Percentiles rank a stretch among this genome's conserved stretches.
These are phyloP conservation scores for Paracanthobrama guichenoti DNA, from an alignment of 2,113 vertebrate species.

Conservation along the genomic window DNA sequence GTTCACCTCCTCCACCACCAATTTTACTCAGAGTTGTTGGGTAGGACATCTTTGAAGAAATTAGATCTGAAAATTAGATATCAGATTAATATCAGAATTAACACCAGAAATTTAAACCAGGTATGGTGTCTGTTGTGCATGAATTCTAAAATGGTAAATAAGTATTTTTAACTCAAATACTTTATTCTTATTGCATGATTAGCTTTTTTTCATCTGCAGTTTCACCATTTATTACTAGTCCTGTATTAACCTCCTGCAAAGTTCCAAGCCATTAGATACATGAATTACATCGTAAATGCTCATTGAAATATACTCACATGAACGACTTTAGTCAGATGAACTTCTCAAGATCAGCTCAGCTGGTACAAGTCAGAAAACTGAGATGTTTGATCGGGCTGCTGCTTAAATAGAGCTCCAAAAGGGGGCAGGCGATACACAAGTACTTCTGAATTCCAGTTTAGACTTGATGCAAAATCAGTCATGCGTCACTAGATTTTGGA, in stretches of 20 bases:
- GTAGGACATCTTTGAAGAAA: conserved; percentile 10
- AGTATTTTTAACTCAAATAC: no score
- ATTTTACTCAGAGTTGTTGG: not conserved
- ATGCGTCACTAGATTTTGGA: no score
- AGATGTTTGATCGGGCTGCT: not conserved
- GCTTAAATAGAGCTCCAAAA: not conserved
- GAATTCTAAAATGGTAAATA: not conserved
- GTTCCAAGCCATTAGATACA: not conserved
- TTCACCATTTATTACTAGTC: not conserved
- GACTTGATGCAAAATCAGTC: no score
- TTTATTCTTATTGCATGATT: no score
- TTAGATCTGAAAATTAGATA: not conserved
- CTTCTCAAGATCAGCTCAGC: not conserved
- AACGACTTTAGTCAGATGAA: not conserved
- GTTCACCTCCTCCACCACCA: not conserved
- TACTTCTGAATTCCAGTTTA: no score
- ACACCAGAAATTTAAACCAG: not conserved
- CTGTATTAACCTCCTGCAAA: not conserved
- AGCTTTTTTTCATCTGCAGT: not conserved
- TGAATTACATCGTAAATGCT: not conserved
- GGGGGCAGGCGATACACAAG: no score
- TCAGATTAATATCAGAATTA: not conserved
- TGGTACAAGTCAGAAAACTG: no score
- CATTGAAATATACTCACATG: not conserved
- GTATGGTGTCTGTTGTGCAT: not conserved